phyloP scores from a whole-genome alignment of 2,797 vertebrate species.

The Sebastes miniatus region DNA sequence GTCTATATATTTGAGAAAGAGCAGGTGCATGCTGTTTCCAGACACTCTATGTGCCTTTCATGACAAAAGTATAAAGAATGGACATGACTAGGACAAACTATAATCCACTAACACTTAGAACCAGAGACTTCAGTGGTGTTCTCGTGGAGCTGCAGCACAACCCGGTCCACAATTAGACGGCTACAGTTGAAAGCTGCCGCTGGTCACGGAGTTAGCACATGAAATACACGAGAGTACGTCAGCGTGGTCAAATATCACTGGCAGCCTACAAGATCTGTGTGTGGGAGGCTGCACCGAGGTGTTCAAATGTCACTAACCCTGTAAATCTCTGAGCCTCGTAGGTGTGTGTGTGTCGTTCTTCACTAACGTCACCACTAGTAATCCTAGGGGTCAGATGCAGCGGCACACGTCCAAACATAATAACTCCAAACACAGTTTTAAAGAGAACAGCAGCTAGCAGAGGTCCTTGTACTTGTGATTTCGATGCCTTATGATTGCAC shows the following conservation, averaged over 20 bases:
- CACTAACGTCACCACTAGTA: neutral
- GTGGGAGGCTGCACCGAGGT: neutral
- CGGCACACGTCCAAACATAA: neutral
- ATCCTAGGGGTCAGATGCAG: neutral
- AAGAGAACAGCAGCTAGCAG: neutral
- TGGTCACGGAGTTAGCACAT: constrained; percentile 9
- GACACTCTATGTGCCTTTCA: neutral
- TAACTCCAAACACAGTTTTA: neutral
- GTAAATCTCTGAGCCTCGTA: neutral
- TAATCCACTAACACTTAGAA: neutral
- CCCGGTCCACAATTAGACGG: constrained; percentile 37
- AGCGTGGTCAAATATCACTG: constrained; percentile 54
- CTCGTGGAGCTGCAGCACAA: neutral
- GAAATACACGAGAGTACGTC: constrained; percentile 23
- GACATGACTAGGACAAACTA: neutral
- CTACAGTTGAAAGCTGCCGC: constrained; percentile 12
- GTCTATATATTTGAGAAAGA: neutral
- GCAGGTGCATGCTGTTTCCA: neutral
- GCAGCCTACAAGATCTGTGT: neutral
- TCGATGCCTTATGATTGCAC: neutral
- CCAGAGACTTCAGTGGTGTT: neutral
- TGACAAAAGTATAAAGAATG: neutral
- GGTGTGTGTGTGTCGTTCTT: neutral
- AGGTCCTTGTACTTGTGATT: neutral
- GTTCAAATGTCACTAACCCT: constrained; percentile 23